Conservation (phyloP, 1,140 invertebrate genomes). For the Solen grandis region DNA sequence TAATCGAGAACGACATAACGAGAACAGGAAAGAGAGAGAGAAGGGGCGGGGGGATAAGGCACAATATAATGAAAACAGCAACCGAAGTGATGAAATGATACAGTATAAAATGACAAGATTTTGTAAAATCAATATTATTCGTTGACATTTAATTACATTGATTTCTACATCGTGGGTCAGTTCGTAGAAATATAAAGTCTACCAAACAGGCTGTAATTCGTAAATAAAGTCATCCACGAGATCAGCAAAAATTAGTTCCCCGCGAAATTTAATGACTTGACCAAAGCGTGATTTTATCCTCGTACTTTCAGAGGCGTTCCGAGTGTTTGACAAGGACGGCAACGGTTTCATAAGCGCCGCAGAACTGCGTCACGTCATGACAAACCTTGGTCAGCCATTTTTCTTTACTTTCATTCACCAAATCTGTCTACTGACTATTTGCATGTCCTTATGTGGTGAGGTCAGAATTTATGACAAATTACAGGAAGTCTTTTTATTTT, state of each 20-base stretch:
- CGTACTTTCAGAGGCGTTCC: conserved; percentile 89
- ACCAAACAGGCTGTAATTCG: not conserved
- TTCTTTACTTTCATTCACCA: not conserved
- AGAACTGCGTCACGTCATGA: conserved; percentile 89
- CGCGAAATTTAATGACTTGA: too few relatives aligned
- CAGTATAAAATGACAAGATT: not conserved
- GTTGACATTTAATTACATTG: not conserved
- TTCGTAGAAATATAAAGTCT: not conserved
- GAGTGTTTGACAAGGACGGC: conserved; percentile 98
- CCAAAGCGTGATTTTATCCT: not conserved
- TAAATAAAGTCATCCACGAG: too few relatives aligned
- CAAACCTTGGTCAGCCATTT: conserved; percentile 88
- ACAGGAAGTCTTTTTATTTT: not conserved
- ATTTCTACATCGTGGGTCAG: not conserved
- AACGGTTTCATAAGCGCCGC: too few relatives aligned
- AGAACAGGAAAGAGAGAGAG: too few relatives aligned
- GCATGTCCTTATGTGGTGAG: not conserved
- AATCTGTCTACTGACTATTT: not conserved
- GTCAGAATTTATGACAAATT: not conserved
- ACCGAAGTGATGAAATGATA: too few relatives aligned
- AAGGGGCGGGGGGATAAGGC: too few relatives aligned
- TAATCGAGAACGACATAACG: too few relatives aligned
- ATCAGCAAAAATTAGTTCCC: too few relatives aligned
- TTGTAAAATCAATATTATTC: not conserved
- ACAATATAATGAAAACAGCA: too few relatives aligned